Conservation (phyloP, 2,888 invertebrate genomes). For the Brenthis daphne region DNA sequence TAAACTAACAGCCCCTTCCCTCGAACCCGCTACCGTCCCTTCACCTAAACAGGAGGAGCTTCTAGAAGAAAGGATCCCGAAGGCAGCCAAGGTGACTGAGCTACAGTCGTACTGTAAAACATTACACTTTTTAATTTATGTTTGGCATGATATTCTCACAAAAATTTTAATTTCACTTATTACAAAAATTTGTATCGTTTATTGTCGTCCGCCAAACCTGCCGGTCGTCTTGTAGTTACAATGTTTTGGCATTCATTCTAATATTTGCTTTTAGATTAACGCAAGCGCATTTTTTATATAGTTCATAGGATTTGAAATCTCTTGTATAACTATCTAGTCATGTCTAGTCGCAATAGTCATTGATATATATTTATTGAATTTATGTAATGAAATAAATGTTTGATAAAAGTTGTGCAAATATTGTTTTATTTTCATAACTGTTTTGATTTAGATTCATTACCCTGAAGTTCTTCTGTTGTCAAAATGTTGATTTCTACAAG, state of each 20-base stretch:
- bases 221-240: constrained; percentile 78
- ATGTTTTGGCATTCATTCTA: constrained; percentile 56
- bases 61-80: constrained; percentile 54
- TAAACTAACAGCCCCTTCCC: constrained; percentile 76
- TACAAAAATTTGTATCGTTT: constrained; percentile 69
- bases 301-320: constrained; percentile 50
- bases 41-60: constrained; percentile 71
- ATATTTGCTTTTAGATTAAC: constrained; percentile 36
- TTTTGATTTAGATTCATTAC: constrained; percentile 27
- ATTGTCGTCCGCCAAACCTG: constrained; percentile 62
- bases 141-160: constrained; percentile 81
- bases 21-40: constrained; percentile 70
- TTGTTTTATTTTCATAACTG: constrained; percentile 71
- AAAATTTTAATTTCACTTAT: constrained; percentile 75
- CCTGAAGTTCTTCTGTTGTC: constrained; percentile 14
- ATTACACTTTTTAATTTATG: constrained; percentile 75
- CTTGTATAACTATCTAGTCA: constrained; percentile 69
- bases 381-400: constrained; percentile 68
- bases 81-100: constrained; percentile 78
- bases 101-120: constrained; percentile 79
- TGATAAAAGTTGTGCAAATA: constrained; percentile 48
- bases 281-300: constrained; percentile 50
- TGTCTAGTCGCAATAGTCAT: constrained; percentile 64
- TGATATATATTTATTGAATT: constrained; percentile 44
- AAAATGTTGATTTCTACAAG: constrained; percentile 58